Evolutionary conservation across 2,888 invertebrate species (phyloP).

Genomic region (Heliothis peltigera): DNA sequence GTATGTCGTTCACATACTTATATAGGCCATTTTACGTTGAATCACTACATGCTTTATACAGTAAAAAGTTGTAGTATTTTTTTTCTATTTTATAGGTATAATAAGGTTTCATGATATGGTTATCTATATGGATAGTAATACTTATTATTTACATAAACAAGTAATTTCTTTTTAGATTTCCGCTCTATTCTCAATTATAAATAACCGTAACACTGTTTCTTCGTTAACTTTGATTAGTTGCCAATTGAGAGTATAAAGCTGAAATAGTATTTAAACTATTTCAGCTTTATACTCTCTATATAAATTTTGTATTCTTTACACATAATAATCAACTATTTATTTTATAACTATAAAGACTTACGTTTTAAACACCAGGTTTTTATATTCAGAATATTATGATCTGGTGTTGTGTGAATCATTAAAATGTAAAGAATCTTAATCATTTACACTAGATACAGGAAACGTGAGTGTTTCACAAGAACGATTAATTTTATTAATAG

Average conservation of each 20-base stretch:
- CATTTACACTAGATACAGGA: not conserved
- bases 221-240: constrained; percentile 43
- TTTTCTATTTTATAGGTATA: constrained; percentile 56
- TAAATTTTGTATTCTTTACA: constrained; percentile 4
- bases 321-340: constrained; percentile 9
- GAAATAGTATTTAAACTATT: constrained; percentile 21
- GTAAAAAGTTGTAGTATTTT: constrained; percentile 58
- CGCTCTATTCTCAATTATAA: constrained; percentile 28
- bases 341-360: constrained; percentile 18
- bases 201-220: constrained; percentile 19
- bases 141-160: constrained; percentile 61
- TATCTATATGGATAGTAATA: constrained; percentile 56
- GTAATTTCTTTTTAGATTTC: constrained; percentile 39
- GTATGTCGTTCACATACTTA: constrained; percentile 44
- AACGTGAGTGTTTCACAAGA: not conserved
- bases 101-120: constrained; percentile 65
- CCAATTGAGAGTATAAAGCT: constrained; percentile 14
- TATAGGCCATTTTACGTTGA: constrained; percentile 56
- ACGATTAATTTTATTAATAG: constrained; percentile 6
- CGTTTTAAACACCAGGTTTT: constrained; percentile 27
- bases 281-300: too few relatives aligned
- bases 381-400: not conserved
- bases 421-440: not conserved
- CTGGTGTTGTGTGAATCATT: not conserved
- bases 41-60: constrained; percentile 51